These are phyloP conservation scores for Heterohyrax brucei DNA, from an alignment of 2,797 vertebrate genomes.

Conservation along the genomic window DNA sequence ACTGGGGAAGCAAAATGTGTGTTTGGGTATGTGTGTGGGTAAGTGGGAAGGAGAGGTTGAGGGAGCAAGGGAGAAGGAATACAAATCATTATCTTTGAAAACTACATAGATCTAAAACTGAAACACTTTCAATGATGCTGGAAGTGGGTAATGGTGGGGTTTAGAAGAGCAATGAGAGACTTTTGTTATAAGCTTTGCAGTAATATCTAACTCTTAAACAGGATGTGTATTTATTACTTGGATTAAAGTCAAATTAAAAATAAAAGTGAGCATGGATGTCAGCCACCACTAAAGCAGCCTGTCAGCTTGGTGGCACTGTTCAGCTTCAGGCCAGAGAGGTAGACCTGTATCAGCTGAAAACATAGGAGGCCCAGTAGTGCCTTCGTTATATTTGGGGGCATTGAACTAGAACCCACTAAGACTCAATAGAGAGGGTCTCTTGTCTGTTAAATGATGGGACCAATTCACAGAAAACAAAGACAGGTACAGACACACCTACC, in stretches of 20 bases:
- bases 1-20: not conserved
- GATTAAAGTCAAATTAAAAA: constrained; percentile 57
- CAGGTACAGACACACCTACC: not conserved
- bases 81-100: not conserved
- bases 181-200: constrained; percentile 44
- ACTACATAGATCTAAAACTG: not conserved
- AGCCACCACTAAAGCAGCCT: constrained; percentile 12
- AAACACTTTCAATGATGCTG: not conserved
- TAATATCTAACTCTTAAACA: constrained; percentile 59
- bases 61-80: not conserved
- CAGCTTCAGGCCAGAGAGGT: constrained; percentile 52
- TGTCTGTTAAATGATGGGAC: not conserved
- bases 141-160: not conserved
- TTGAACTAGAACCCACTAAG: not conserved
- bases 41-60: not conserved
- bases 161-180: not conserved
- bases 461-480: constrained; percentile 17
- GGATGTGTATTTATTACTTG: constrained; percentile 19
- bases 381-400: not conserved
- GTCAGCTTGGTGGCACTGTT: constrained; percentile 77
- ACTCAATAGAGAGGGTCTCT: not conserved
- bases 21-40: not conserved
- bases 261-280: not conserved
- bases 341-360: not conserved
- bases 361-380: not conserved